Conservation (phyloP, 2,113 vertebrate genomes). For the Petaurus breviceps region DNA sequence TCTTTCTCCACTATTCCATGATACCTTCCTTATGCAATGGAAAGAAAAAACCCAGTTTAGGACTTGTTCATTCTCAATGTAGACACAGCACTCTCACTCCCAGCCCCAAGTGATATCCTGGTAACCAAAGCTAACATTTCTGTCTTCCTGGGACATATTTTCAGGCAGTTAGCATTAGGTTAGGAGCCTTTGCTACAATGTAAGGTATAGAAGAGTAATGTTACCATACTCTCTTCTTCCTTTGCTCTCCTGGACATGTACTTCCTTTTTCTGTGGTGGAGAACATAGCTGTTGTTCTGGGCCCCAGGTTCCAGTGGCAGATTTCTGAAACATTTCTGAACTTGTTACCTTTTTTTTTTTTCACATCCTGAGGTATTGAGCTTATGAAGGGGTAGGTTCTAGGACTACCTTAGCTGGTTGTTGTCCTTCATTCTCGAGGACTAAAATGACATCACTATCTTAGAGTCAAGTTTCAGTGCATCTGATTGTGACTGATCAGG, state of each 20-base stretch:
- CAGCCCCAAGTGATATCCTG: neutral
- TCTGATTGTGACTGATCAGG: no score
- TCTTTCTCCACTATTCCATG: neutral
- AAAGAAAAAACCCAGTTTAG: neutral
- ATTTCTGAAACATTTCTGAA: neutral
- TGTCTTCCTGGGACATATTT: neutral
- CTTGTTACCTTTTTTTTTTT: neutral
- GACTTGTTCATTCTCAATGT: neutral
- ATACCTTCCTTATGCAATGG: neutral
- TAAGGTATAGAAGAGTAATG: neutral
- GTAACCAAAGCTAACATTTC: neutral
- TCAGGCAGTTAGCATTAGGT: neutral
- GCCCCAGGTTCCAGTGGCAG: fast-evolving
- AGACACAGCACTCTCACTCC: neutral
- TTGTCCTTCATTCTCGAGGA: no score
- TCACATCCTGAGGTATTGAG: neutral
- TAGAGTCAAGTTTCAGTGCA: no score
- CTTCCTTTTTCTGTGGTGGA: neutral
- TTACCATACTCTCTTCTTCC: no score
- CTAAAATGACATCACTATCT: no score
- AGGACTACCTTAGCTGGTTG: neutral
- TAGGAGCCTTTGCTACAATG: neutral
- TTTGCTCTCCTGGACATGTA: neutral
- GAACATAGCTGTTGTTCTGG: fast-evolving
- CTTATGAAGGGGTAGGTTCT: neutral